phyloP scores from a whole-genome alignment of 2,113 vertebrate genomes.

The Jaculus jaculus region DNA sequence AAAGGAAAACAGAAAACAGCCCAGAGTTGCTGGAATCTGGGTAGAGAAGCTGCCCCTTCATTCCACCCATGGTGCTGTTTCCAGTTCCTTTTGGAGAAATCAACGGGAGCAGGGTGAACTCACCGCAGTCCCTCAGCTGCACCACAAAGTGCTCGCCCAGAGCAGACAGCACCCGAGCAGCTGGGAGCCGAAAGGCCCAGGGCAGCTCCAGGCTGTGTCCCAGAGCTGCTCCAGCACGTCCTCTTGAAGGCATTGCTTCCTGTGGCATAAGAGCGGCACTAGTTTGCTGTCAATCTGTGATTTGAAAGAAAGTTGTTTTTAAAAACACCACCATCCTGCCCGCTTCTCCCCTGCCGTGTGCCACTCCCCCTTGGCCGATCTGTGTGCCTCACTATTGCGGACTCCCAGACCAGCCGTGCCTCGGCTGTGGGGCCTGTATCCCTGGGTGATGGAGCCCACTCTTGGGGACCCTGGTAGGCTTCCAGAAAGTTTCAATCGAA shows the following conservation, averaged over 20 bases:
- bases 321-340: neutral
- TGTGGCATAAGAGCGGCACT: neutral
- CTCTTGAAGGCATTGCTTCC: neutral
- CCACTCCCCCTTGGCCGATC: neutral
- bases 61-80: neutral
- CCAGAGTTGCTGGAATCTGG: neutral
- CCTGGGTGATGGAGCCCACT: neutral
- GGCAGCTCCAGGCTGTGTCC: neutral
- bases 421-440: neutral
- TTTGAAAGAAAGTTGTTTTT: neutral
- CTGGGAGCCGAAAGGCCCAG: neutral
- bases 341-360: neutral
- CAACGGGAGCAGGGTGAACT: neutral
- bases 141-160: neutral
- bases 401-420: neutral
- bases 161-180: neutral
- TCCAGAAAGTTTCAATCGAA: neutral
- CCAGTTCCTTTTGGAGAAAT: neutral
- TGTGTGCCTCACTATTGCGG: rapidly evolving
- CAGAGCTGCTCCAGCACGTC: neutral
- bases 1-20: neutral
- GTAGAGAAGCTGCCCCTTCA: neutral
- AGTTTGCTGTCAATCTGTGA: neutral
- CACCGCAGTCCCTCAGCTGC: neutral
- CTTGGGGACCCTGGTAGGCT: neutral